Percentiles rank a stretch among this genome's conserved stretches.
These are phyloP conservation scores for Anarsia innoxiella DNA, from an alignment of 2,888 invertebrate genomes.

Conservation along the genomic window DNA sequence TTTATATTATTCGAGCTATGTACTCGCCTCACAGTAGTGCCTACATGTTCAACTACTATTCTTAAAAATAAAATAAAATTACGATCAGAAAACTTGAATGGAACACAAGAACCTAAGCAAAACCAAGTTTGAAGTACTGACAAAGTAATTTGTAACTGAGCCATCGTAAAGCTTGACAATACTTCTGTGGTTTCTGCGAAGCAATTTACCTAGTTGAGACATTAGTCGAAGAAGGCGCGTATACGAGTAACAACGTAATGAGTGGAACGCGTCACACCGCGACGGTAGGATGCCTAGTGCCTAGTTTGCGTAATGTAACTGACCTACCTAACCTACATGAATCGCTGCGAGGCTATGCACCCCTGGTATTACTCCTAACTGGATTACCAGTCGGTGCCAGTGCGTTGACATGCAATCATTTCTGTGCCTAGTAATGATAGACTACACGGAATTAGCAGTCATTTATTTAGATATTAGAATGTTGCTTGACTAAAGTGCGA, in stretches of 20 bases:
- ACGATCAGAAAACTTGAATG: too few relatives aligned
- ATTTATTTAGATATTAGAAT: too few relatives aligned
- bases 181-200: constrained; percentile 10
- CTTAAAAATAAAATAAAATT: too few relatives aligned
- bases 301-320: constrained; percentile 34
- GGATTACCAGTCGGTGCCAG: constrained; percentile 41
- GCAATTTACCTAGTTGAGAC: constrained; percentile 11
- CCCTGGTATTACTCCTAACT: constrained; percentile 42
- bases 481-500: too few relatives aligned
- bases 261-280: constrained; percentile 21
- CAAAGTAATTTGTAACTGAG: too few relatives aligned
- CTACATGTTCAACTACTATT: too few relatives aligned
- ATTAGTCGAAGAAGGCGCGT: constrained; percentile 9
- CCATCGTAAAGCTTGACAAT: constrained; percentile 2
- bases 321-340: constrained; percentile 54
- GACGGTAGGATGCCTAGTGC: constrained; percentile 35
- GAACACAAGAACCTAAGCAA: too few relatives aligned
- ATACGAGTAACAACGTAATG: constrained; percentile 17
- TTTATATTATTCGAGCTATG: too few relatives aligned
- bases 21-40: too few relatives aligned
- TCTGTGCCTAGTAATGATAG: constrained; percentile 23
- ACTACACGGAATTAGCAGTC: constrained; percentile 6
- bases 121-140: too few relatives aligned
- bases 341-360: constrained; percentile 45
- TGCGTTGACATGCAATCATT: constrained; percentile 32